A percentile compares a stretch with the other conserved stretches of the same genome.
Evolutionary conservation across 2,888 invertebrate genomes (phyloP).

Genomic region (Lycophotia porphyrea): DNA sequence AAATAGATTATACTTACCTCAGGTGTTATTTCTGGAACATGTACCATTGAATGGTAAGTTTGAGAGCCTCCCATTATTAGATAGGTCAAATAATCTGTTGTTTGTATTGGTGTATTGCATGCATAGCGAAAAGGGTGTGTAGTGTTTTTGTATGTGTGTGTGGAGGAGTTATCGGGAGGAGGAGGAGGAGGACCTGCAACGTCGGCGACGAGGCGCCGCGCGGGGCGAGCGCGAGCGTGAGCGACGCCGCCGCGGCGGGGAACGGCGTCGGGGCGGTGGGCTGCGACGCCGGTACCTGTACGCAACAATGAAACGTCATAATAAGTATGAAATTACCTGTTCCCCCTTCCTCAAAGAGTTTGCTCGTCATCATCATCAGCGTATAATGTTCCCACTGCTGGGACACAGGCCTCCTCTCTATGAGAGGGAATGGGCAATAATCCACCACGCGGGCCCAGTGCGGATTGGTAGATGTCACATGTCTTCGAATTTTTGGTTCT

Average conservation of each 20-base stretch:
- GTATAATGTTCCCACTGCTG: too few species aligned
- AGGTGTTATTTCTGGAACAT: conserved; percentile 71
- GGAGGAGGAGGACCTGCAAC: conserved; percentile 93
- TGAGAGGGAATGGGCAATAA: too few species aligned
- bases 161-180: conserved; percentile 91
- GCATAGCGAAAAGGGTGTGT: conserved; percentile 53
- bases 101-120: conserved; percentile 54
- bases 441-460: too few species aligned
- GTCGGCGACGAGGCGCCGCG: conserved; percentile 92
- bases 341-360: not conserved
- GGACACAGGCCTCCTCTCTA: too few species aligned
- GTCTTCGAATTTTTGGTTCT: too few species aligned
- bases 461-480: too few species aligned
- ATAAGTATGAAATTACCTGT: not conserved
- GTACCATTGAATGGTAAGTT: conserved; percentile 39
- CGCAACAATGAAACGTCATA: not conserved
- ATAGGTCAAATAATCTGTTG: conserved; percentile 37
- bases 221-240: conserved; percentile 91
- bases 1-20: conserved; percentile 75
- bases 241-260: conserved; percentile 91
- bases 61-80: conserved; percentile 51
- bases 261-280: conserved; percentile 88
- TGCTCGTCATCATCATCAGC: too few species aligned
- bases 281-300: conserved; percentile 89
- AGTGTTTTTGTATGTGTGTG: conserved; percentile 56